Evolutionary conservation across 2,797 vertebrate genomes (phyloP), one percentile per base, ranked within the genome.

Genomic region (Pseudotriccus pelzelni): DNA sequence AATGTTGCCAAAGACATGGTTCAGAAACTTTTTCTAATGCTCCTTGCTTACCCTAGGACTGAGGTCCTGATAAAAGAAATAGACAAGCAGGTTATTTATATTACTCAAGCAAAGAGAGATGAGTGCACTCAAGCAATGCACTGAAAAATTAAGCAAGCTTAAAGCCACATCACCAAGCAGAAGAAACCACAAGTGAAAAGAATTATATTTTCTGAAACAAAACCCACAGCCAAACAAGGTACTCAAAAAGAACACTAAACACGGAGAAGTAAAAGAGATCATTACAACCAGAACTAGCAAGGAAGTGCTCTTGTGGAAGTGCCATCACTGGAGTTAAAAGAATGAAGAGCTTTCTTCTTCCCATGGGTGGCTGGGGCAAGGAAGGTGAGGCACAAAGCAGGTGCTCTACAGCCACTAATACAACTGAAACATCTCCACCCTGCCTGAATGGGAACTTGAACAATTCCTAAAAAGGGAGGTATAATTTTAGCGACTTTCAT

Each of bases 271-370:
- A 80, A n/a, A 82, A 37, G 9, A 34, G 14, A 49, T 46, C 5
- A 58, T 24, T 64, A 21, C 24, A 75, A 23, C 24, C 18, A 16
- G 28, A 75, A 68, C 15, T 28, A 64, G 60, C 12, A 58, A 63
- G 9, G 22, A 76, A 70, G 28, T 21, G 14, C 30, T 62, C 64
- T n/a, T n/a, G n/a, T n/a, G n/a, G n/a, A n/a, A n/a, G n/a, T 63
- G 47, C 60, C 17, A 47, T 15, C 0, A 2, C 8, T 66, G 43
- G 27, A 7, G 18, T 0, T 43, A 13, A 43, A 69, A 66, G 41
- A 49, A 72, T 12, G 27, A 39, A 27, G 47, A 64, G 20, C 8
- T 50, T 64, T 70, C 39, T 50, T 43, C 44, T 72, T 53, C 36
- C 36, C 30, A 24, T 2, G 34, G 32, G 11, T 73, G 34, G 41